Evolutionary conservation across 2,888 invertebrate genomes (phyloP), one percentile per base, ranked within the genome.

Genomic region (Patella depressa): DNA sequence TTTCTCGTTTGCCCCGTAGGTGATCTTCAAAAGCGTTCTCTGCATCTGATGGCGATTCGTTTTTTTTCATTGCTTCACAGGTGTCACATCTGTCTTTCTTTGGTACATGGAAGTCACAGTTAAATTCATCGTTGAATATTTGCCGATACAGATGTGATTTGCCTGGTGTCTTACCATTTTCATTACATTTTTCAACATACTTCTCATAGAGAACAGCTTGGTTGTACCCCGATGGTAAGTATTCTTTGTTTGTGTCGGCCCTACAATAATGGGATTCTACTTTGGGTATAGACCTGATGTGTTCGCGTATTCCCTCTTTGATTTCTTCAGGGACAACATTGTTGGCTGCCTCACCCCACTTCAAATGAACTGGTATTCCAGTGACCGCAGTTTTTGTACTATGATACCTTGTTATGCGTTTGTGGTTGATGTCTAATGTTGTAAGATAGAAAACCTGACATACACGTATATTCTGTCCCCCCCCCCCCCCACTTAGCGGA

Each of bases 111-210:
- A 79, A 76, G 7, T 17, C 76, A 4, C 79, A 71, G 45, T 76
- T 72, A 55, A 80, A 80, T 24, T 17, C 76, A 4, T 77, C 72
- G 45, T 76, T 72, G 59, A 80, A 80, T 24, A 79, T 77, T 2
- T 80, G 45, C 1, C 78, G 17, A 71, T 80, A 80, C 19, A 77
- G n/a, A 53, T 80, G 78, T 14, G 75, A 73, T n/a, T 77, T 74
- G 15, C 57, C 79, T 19, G 74, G 70, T 45, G 34, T 70, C 34
- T 24, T 69, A 5, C 73, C 73, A 1, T 77, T 59, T 70, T 77
- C 75, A 29, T 45, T 11, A 14, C 77, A 79, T 17, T 54, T n/a
- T 29, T 73, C 12, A 53, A 72, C 72, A 72, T 79, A 79, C 17
- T 75, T 55, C 34, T 70, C 55, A 70, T 77, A 75, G 65, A 77